phyloP scores from a whole-genome alignment of 2,797 vertebrate genomes.

The Morelia viridis region DNA sequence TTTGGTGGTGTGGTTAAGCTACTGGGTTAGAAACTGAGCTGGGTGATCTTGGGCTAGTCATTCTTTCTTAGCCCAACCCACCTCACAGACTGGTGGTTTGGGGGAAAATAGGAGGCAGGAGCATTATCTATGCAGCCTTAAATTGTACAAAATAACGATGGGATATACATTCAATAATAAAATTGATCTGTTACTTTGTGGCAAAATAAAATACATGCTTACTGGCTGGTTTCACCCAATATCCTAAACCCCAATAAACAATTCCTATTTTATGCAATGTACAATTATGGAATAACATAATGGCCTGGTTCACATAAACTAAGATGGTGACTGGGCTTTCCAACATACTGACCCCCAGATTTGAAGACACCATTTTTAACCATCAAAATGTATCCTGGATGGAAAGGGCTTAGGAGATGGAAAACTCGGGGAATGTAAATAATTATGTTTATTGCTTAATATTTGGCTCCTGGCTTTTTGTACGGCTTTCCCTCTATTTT shows the following conservation, averaged over 20 bases:
- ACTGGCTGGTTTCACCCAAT: not conserved
- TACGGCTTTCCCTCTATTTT: not conserved
- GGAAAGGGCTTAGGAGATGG: too few relatives aligned
- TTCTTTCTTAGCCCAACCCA: not conserved
- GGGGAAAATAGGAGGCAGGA: not conserved
- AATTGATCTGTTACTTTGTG: not conserved
- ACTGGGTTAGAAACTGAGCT: too few relatives aligned
- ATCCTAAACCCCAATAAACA: not conserved
- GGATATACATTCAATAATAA: not conserved
- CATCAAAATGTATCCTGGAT: too few relatives aligned
- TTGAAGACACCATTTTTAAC: too few relatives aligned
- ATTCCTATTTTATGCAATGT: too few relatives aligned
- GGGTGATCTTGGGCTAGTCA: not conserved
- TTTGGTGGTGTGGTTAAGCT: not conserved
- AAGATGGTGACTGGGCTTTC: too few relatives aligned
- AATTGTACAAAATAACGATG: not conserved
- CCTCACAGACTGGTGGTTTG: not conserved
- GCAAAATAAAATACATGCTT: not conserved
- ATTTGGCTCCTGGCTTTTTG: not conserved
- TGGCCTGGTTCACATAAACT: too few relatives aligned
- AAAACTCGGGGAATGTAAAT: not conserved
- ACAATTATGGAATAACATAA: too few relatives aligned
- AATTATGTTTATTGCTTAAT: not conserved
- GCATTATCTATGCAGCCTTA: not conserved
- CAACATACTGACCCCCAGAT: too few relatives aligned